Evolutionary conservation across 92 coral and sea anemone genomes (phyloP), one percentile per base, ranked within the genome.

Genomic region (Paragorgia papillata): DNA sequence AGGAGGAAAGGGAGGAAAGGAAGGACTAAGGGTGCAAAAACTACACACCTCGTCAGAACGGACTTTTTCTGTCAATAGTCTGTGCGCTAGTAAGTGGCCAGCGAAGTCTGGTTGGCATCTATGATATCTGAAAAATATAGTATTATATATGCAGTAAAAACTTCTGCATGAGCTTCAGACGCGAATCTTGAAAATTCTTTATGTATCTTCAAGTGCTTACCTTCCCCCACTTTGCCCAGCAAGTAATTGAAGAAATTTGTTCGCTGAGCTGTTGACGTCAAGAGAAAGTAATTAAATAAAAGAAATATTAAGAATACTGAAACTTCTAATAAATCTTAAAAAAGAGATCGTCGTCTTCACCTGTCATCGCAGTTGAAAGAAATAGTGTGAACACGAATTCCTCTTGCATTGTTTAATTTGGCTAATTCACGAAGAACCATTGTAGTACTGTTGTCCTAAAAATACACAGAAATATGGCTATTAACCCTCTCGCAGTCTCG

Each of bases 181-280:
- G 60, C n/a, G n/a, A n/a, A n/a, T n/a, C n/a, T n/a, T n/a, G n/a
- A n/a, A n/a, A n/a, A n/a, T n/a, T n/a, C n/a, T n/a, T n/a, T 2
- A 27, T 29, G 9, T 21, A 0, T 51, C 29, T 53, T 19, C 9
- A 39, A 29, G 46, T 25, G 29, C 81, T 20, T 82, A 91, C 97
- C 98, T 91, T 71, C 98, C 98, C 10, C 98, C 95, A 29, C 95
- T 88, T 76, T 94, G 98, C 15, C 90, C 87, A 19, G 98, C 97
- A 40, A 94, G 50, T 7, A 94, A 82, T 56, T 94, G 98, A 1
- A 94, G 88, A 73, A 94, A 94, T 84, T 91, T 94, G 85, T 90
- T 94, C 8, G 98, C 97, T 39, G 96, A 85, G 61, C 98, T 94
- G 76, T 37, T 40, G 14, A 24, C 29, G 19, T 30, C 62, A 30